Conservation (phyloP, 2,888 invertebrate species). For the Priocnemis perturbator region DNA sequence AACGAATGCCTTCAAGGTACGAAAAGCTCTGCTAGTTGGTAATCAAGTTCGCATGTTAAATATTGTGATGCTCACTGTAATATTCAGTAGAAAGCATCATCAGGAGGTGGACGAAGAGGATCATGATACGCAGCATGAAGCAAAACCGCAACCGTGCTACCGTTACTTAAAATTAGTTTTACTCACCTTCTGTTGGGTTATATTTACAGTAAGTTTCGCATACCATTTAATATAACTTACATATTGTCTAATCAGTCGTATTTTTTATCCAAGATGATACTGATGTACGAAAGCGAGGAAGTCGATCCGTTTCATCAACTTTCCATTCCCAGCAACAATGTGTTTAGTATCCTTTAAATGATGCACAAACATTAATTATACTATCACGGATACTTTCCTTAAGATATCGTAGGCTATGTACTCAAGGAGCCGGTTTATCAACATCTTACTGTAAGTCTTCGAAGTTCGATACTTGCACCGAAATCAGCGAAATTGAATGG, state of each 20-base stretch:
- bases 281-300: conserved; percentile 84
- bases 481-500: conserved; percentile 69
- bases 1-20: conserved; percentile 42
- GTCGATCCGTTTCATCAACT: conserved; percentile 80
- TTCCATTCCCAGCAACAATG: conserved; percentile 77
- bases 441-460: conserved; percentile 77
- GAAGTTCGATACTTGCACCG: conserved; percentile 79
- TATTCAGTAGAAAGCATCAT: not conserved
- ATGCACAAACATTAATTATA: too few relatives aligned
- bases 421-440: conserved; percentile 68
- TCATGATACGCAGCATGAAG: conserved; percentile 14
- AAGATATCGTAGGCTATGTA: conserved; percentile 41
- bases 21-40: not conserved
- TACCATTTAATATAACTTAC: not conserved
- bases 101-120: conserved; percentile 36
- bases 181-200: conserved; percentile 81
- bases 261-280: conserved; percentile 73
- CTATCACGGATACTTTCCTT: conserved; percentile 8
- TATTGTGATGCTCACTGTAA: not conserved
- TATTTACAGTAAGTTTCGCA: conserved; percentile 78
- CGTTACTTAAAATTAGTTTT: conserved; percentile 78
- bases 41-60: not conserved
- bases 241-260: not conserved
- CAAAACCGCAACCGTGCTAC: conserved; percentile 49
- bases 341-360: conserved; percentile 73